Evolutionary conservation across 2,113 vertebrate genomes (phyloP).

Genomic region (Gallinago paraguaiae): DNA sequence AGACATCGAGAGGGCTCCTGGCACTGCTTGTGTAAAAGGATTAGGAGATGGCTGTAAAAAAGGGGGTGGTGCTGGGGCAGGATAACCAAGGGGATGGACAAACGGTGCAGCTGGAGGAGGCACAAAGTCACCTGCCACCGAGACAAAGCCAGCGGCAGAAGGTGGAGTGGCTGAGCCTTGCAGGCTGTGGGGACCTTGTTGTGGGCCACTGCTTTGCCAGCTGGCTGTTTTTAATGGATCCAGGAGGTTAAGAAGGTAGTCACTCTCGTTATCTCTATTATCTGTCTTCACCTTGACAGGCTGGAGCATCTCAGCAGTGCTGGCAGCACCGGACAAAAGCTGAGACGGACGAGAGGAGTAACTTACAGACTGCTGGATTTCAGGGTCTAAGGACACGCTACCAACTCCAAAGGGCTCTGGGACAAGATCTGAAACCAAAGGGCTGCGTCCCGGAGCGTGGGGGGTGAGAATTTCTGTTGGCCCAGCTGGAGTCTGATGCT

Average conservation of each 20-base stretch:
- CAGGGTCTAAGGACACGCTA: conserved; percentile 58
- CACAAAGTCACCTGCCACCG: conserved; percentile 37
- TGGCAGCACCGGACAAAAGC: conserved; percentile 1
- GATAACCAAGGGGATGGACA: conserved; percentile 72
- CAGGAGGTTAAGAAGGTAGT: conserved; percentile 87
- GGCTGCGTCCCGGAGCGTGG: background rate
- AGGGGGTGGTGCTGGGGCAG: conserved; percentile 58
- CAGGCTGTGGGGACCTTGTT: background rate
- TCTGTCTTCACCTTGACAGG: conserved; percentile 70
- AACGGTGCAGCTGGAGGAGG: conserved; percentile 43
- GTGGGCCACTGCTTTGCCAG: conserved; percentile 26
- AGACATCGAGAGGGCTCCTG: conserved; percentile 64
- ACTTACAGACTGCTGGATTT: conserved; percentile 70
- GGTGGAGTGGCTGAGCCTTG: conserved; percentile 7
- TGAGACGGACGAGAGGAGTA: conserved; percentile 2
- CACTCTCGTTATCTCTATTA: background rate
- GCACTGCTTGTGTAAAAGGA: conserved; percentile 80
- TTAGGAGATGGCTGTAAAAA: conserved; percentile 82
- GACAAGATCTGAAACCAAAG: conserved; percentile 42
- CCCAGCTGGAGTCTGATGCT: conserved; percentile 57
- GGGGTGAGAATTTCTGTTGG: conserved; percentile 12
- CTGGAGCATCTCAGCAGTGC: conserved; percentile 74
- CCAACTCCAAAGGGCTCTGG: conserved; percentile 58
- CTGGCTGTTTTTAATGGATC: conserved; percentile 81
- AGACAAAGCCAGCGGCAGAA: conserved; percentile 1